Evolutionary conservation across 2,888 invertebrate genomes (phyloP).

Genomic region (Melanophora roralis): DNA sequence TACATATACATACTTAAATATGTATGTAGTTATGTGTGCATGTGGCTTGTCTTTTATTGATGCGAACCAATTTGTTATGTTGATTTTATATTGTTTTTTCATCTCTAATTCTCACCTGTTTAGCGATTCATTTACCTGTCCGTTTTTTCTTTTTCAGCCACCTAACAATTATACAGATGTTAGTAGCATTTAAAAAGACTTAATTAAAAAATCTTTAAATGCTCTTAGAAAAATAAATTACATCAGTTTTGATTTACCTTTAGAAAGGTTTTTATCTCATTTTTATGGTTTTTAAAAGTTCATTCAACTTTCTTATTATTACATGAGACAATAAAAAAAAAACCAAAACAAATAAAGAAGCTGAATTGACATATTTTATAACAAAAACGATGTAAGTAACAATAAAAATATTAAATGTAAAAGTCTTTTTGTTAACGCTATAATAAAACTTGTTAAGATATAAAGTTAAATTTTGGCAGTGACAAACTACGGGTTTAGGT

Average conservation of each 20-base stretch:
- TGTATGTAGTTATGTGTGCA: too few species aligned
- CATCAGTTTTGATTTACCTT: background rate
- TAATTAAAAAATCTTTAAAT: background rate
- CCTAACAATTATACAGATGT: too few species aligned
- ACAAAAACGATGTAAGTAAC: background rate
- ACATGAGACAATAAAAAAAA: background rate
- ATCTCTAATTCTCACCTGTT: too few species aligned
- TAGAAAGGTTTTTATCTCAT: background rate
- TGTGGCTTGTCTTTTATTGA: too few species aligned
- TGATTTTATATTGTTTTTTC: too few species aligned
- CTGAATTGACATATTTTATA: background rate
- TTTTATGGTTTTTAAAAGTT: slow-evolving; percentile 1
- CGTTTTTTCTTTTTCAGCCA: background rate
- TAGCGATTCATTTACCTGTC: background rate
- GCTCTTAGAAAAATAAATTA: background rate
- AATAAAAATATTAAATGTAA: too few species aligned
- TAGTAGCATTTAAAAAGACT: background rate
- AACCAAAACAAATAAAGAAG: background rate
- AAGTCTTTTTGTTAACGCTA: too few species aligned
- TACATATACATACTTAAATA: too few species aligned
- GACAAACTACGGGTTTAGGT: too few species aligned
- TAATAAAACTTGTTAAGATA: too few species aligned
- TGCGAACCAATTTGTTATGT: too few species aligned
- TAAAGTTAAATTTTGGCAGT: too few species aligned
- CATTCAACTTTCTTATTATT: background rate